Evolutionary conservation across 2,797 vertebrate genomes (phyloP).

Genomic region (Mastacembelus armatus): DNA sequence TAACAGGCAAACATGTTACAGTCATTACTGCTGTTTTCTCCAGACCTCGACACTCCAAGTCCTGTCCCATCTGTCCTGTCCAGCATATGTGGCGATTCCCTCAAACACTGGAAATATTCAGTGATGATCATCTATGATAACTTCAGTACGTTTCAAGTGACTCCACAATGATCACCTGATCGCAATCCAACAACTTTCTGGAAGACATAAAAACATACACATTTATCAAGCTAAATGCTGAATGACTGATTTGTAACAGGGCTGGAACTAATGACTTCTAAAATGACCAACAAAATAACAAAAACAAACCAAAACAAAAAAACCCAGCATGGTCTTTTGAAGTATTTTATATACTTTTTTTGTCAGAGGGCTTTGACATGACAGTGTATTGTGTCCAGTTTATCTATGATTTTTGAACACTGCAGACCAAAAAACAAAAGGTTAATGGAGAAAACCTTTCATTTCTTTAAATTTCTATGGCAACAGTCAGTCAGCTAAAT

Average conservation of each 20-base stretch:
- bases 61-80: too few species aligned
- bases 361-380: conserved; percentile 6
- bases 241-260: neutral
- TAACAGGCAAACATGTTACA: too few species aligned
- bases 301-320: too few species aligned
- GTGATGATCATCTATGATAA: too few species aligned
- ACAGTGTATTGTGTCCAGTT: neutral
- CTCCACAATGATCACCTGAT: too few species aligned
- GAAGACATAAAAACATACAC: neutral
- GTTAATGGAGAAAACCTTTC: too few species aligned
- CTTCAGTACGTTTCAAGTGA: too few species aligned
- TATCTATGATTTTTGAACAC: neutral
- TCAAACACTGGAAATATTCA: too few species aligned
- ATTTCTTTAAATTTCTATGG: too few species aligned
- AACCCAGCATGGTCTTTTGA: neutral
- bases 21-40: too few species aligned
- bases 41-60: too few species aligned
- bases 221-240: neutral
- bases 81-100: neutral
- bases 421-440: conserved; percentile 16
- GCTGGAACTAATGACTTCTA: neutral
- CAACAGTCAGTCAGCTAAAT: conserved; percentile 34
- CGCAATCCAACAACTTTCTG: neutral
- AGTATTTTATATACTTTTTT: conserved; percentile 5
- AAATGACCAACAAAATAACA: neutral